Percentiles rank a stretch among this genome's conserved stretches.
Evolutionary conservation across 2,113 vertebrate species (phyloP).

Genomic region (Arvicanthis niloticus): DNA sequence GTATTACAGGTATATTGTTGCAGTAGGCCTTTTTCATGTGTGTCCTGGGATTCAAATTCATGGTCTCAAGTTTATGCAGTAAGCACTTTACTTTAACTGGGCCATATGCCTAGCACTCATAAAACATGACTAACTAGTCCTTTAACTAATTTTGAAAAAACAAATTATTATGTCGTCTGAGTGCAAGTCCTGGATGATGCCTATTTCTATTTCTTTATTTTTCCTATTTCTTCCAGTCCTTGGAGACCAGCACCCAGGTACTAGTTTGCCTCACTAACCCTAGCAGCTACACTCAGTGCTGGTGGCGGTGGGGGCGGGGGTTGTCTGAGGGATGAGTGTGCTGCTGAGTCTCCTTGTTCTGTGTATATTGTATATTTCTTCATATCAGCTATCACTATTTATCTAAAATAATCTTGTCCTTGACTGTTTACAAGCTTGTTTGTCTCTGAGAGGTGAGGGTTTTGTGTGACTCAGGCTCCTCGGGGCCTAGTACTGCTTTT

Average conservation of each 20-base stretch:
- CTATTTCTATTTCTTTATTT: not conserved
- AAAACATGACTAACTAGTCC: not conserved
- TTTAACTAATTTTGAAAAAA: conserved; percentile 8
- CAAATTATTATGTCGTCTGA: not conserved
- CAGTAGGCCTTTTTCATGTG: not conserved
- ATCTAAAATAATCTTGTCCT: not conserved
- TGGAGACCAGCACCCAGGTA: not conserved
- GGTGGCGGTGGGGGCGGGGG: not conserved
- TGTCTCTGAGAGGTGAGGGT: not conserved
- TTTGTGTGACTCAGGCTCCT: not conserved
- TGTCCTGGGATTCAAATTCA: not conserved
- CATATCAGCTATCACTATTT: not conserved
- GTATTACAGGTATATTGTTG: not conserved
- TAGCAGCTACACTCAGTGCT: not conserved
- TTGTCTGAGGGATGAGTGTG: too few species aligned
- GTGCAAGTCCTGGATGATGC: not conserved
- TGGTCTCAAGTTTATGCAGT: not conserved
- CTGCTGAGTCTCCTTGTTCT: not conserved
- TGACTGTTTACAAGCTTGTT: not conserved
- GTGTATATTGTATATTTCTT: not conserved
- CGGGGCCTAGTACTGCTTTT: not conserved
- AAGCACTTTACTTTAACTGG: not conserved
- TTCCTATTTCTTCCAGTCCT: not conserved
- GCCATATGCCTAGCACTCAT: not conserved
- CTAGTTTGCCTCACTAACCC: not conserved